Evolutionary conservation across 2,113 vertebrate species (phyloP).

Genomic region (Acanthisitta chloris): DNA sequence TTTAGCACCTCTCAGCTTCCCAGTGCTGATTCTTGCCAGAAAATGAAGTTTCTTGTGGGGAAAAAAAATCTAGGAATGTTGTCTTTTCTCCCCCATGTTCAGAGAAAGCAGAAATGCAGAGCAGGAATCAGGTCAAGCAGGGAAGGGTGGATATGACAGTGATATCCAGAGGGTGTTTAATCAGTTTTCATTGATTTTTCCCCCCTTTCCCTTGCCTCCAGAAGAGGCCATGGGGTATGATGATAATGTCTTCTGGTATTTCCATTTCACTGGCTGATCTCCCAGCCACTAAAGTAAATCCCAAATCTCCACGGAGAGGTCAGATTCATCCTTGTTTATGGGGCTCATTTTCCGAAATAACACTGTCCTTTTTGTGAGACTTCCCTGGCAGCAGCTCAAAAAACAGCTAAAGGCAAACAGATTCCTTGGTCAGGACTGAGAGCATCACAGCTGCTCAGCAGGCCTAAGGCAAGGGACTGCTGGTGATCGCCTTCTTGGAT

Average conservation of each 20-base stretch:
- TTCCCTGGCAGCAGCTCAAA: slow-evolving; percentile 64
- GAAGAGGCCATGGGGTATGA: slow-evolving; percentile 70
- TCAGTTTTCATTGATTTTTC: neutral
- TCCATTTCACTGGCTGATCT: slow-evolving; percentile 70
- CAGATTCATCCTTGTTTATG: slow-evolving; percentile 76
- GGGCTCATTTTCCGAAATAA: slow-evolving; percentile 73
- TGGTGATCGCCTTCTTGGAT: neutral
- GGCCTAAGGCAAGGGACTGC: neutral
- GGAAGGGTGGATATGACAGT: neutral
- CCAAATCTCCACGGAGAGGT: slow-evolving; percentile 61
- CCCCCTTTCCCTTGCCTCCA: neutral
- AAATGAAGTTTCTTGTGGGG: neutral
- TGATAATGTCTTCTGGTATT: slow-evolving; percentile 77
- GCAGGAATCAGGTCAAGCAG: neutral
- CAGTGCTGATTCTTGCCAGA: neutral
- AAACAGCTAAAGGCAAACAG: slow-evolving; percentile 52
- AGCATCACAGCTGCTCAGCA: neutral
- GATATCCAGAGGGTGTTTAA: neutral
- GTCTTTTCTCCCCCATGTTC: neutral
- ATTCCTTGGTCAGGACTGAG: neutral
- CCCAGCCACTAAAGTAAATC: slow-evolving; percentile 79
- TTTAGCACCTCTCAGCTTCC: neutral
- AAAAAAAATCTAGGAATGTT: neutral
- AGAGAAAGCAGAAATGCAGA: neutral
- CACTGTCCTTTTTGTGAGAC: slow-evolving; percentile 73